Evolutionary conservation across 2,113 vertebrate genomes (phyloP).

Genomic region (Cyanoderma ruficeps): DNA sequence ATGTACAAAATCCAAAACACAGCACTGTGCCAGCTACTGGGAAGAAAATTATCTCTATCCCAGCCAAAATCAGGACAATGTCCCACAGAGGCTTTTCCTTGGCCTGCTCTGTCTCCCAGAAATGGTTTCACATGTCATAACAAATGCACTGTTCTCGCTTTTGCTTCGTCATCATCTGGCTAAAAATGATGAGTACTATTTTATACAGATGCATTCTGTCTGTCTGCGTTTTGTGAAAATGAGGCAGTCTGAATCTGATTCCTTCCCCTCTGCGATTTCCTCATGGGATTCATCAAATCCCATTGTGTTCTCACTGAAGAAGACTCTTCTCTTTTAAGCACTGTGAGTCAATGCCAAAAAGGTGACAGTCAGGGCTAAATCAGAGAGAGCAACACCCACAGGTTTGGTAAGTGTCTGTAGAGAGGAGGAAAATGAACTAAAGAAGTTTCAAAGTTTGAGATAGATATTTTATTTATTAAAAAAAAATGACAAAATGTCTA

Average conservation of each 20-base stretch:
- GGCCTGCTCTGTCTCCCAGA: not conserved
- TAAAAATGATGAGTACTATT: not conserved
- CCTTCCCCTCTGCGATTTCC: not conserved
- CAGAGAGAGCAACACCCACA: not conserved
- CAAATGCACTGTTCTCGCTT: not conserved
- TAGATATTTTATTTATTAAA: not conserved
- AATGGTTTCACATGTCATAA: not conserved
- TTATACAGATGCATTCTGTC: not conserved
- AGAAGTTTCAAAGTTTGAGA: not conserved
- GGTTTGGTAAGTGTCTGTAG: not conserved
- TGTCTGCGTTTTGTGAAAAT: constrained; percentile 14
- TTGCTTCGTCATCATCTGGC: not conserved
- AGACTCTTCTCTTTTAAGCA: not conserved
- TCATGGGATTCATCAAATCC: constrained; percentile 17
- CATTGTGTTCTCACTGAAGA: constrained; percentile 7
- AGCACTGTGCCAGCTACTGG: not conserved
- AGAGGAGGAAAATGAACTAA: not conserved
- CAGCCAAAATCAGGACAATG: not conserved
- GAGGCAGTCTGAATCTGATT: not conserved
- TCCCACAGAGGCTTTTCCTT: not conserved
- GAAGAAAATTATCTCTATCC: not conserved
- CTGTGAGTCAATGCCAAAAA: not conserved
- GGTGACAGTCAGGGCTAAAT: not conserved
- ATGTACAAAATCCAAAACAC: not conserved
- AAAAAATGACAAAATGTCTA: not conserved